Conservation (phyloP, 2,888 invertebrate species). For the Sabellastarte sp. region DNA sequence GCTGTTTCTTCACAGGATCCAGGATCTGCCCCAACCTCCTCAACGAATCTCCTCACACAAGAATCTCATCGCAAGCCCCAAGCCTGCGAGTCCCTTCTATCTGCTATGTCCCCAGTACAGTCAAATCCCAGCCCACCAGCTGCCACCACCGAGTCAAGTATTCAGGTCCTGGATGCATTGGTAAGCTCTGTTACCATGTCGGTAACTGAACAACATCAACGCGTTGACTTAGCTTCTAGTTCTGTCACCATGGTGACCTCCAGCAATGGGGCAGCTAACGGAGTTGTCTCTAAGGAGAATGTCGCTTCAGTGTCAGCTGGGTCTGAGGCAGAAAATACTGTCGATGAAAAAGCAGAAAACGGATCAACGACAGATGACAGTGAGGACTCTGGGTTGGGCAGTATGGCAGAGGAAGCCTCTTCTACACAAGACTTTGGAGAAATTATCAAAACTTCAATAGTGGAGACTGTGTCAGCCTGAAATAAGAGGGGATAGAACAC, state of each 20-base stretch:
- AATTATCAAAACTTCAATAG: constrained; percentile 88
- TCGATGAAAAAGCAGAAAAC: neutral
- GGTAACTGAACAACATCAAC: neutral
- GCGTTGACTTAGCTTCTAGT: neutral
- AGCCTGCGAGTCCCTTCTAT: neutral
- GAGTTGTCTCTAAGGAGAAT: neutral
- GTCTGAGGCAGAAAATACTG: neutral
- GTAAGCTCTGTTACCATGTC: neutral
- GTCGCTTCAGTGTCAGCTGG: neutral
- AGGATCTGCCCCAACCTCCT: too few species aligned
- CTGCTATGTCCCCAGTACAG: neutral
- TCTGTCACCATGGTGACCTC: neutral
- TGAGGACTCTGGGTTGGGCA: constrained; percentile 1
- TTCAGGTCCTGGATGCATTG: neutral
- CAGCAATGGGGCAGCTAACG: neutral
- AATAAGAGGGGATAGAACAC: too few species aligned
- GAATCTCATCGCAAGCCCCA: neutral
- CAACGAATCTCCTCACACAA: neutral
- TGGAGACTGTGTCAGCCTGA: constrained; percentile 79
- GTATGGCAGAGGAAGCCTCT: constrained; percentile 1
- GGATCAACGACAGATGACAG: neutral
- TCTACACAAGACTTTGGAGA: constrained; percentile 73
- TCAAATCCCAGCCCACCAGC: neutral
- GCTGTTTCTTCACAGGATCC: neutral
- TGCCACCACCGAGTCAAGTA: too few species aligned